phyloP scores from a whole-genome alignment of 2,888 invertebrate species.

The Glaucopsyche alexis region DNA sequence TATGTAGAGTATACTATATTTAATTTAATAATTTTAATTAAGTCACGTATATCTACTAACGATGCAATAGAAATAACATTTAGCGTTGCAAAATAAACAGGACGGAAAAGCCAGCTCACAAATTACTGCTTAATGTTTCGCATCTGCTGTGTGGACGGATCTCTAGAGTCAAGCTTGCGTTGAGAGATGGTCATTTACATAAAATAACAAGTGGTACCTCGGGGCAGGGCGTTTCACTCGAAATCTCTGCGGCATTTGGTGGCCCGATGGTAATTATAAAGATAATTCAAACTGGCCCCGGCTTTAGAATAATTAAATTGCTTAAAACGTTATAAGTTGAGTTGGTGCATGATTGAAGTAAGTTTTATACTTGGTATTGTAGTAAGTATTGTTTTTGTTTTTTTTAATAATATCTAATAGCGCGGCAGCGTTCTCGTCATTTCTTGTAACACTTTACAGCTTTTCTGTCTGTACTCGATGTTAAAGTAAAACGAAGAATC shows the following conservation, averaged over 20 bases:
- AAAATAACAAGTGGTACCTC: constrained; percentile 61
- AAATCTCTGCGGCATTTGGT: constrained; percentile 39
- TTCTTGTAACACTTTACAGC: no score
- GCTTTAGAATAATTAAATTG: constrained; percentile 16
- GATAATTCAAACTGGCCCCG: constrained; percentile 25
- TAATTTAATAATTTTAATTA: background rate
- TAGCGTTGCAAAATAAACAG: constrained; percentile 30
- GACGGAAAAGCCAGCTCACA: constrained; percentile 28
- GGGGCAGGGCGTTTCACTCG: constrained; percentile 36
- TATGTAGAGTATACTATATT: no score
- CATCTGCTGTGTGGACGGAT: constrained; percentile 38
- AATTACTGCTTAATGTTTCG: constrained; percentile 31
- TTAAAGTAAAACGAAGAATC: no score
- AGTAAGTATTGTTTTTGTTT: no score
- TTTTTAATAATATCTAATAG: no score
- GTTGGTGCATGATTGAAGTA: no score
- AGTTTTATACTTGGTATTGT: no score
- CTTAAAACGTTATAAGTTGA: background rate
- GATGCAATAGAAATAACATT: constrained; percentile 22
- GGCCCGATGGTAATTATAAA: constrained; percentile 37
- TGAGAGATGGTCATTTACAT: constrained; percentile 68
- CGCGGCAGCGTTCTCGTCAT: no score
- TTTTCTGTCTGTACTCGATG: no score
- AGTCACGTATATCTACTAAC: constrained; percentile 3
- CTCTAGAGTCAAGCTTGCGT: constrained; percentile 37